These are phyloP conservation scores for Loriculus beryllinus DNA, from an alignment of 2,797 vertebrate genomes.

Conservation along the genomic window DNA sequence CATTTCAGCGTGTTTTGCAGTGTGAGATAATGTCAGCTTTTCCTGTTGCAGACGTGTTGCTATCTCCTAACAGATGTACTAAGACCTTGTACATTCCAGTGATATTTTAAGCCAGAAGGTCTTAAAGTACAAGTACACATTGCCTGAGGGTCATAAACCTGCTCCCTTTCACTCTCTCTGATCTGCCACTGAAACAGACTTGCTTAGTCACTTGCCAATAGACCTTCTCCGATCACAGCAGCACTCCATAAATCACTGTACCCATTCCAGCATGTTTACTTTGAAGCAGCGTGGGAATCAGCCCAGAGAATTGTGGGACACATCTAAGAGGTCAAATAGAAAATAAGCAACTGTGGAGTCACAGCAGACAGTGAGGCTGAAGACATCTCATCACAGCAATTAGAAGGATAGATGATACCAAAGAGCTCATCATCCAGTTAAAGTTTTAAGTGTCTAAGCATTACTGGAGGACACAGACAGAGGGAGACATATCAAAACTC, in stretches of 20 bases:
- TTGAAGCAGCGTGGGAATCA: background rate
- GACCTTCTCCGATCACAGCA: background rate
- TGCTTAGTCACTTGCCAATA: background rate
- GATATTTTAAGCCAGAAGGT: background rate
- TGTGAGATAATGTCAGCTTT: background rate
- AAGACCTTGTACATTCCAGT: background rate
- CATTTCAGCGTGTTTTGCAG: background rate
- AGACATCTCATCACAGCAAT: background rate
- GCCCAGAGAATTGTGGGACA: background rate
- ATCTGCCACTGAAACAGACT: background rate
- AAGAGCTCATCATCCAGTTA: background rate
- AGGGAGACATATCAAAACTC: background rate
- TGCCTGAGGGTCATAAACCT: background rate
- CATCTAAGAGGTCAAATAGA: background rate
- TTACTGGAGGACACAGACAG: background rate
- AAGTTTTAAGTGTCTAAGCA: background rate
- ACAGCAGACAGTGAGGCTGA: background rate
- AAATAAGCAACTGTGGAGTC: background rate
- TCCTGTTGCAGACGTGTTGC: background rate
- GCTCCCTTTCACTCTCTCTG: background rate
- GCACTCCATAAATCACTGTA: background rate
- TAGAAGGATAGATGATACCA: background rate
- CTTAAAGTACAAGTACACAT: background rate
- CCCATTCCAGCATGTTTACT: background rate
- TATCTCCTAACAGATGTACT: background rate